These are phyloP conservation scores for Lordiphosa fenestrarum DNA, from an alignment of 2,888 invertebrate species.

Conservation along the genomic window DNA sequence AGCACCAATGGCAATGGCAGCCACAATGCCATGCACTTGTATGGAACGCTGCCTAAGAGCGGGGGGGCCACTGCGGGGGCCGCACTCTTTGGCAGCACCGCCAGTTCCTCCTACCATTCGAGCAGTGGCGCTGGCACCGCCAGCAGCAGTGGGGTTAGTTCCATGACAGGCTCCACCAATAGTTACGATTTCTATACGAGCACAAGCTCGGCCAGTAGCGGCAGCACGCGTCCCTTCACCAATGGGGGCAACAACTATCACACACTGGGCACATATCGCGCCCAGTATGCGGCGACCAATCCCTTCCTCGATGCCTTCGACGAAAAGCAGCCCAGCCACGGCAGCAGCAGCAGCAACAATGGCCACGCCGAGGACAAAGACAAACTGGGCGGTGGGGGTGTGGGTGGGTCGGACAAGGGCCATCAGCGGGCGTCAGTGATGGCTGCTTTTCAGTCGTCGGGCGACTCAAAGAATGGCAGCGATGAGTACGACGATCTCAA, in stretches of 20 bases:
- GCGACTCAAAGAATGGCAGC: constrained; percentile 79
- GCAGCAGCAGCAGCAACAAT: constrained; percentile 42
- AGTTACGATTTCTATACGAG: constrained; percentile 79
- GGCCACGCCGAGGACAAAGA: constrained; percentile 45
- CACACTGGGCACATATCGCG: constrained; percentile 80
- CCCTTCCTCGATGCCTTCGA: constrained; percentile 80
- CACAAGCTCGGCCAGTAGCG: constrained; percentile 53
- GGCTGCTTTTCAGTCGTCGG: constrained; percentile 77
- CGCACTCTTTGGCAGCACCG: constrained; percentile 45
- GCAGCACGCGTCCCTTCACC: constrained; percentile 69
- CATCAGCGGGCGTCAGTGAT: constrained; percentile 70
- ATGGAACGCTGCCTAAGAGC: constrained; percentile 79
- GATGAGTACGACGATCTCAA: constrained; percentile 80
- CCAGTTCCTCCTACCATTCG: constrained; percentile 65
- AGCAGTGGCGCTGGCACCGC: constrained; percentile 73
- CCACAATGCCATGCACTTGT: constrained; percentile 77
- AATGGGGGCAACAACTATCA: constrained; percentile 78
- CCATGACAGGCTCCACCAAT: constrained; percentile 78
- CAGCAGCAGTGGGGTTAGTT: constrained; percentile 79
- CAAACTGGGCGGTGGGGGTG: no score
- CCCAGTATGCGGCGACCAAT: constrained; percentile 81
- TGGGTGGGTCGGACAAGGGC: constrained; percentile 40
- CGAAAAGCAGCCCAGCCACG: constrained; percentile 59
- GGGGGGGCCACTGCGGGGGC: constrained; percentile 46
- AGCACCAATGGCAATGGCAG: constrained; percentile 64